phyloP scores from a whole-genome alignment of 2,797 vertebrate genomes.

The Sitta carolinensis region DNA sequence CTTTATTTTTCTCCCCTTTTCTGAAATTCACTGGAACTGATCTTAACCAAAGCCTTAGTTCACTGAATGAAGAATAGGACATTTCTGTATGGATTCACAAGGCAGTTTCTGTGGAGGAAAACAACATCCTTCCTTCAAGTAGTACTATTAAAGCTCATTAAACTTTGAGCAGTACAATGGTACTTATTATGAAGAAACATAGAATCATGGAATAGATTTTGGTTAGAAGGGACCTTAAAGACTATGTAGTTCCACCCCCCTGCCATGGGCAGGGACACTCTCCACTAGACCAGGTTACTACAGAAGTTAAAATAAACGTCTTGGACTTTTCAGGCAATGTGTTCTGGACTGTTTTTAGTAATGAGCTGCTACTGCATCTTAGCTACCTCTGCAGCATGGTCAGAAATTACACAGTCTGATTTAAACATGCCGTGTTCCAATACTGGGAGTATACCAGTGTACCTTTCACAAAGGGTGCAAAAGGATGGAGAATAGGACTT shows the following conservation, averaged over 20 bases:
- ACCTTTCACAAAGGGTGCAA: background rate
- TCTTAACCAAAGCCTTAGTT: slow-evolving; percentile 50
- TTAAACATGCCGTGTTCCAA: background rate
- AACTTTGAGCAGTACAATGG: slow-evolving; percentile 64
- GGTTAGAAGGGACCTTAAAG: background rate
- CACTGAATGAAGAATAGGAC: slow-evolving; percentile 45
- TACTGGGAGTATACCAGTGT: background rate
- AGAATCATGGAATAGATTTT: background rate
- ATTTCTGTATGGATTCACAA: slow-evolving; percentile 65
- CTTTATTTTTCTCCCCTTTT: background rate
- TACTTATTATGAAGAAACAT: slow-evolving; percentile 55
- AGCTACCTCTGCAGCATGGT: background rate
- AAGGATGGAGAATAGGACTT: background rate
- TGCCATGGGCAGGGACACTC: background rate
- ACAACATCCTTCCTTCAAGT: slow-evolving; percentile 65
- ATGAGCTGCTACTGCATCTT: background rate
- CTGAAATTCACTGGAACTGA: slow-evolving; percentile 19
- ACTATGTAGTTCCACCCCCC: background rate
- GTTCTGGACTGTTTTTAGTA: slow-evolving; percentile 27
- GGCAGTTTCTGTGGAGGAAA: slow-evolving; percentile 65
- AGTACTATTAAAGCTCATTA: slow-evolving; percentile 69
- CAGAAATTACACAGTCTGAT: background rate
- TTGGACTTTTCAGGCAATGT: slow-evolving; percentile 25
- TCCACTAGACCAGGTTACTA: background rate
- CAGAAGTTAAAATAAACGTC: slow-evolving; percentile 28